Conservation (phyloP, 2,888 invertebrate species). For the Tenthredo livida region DNA sequence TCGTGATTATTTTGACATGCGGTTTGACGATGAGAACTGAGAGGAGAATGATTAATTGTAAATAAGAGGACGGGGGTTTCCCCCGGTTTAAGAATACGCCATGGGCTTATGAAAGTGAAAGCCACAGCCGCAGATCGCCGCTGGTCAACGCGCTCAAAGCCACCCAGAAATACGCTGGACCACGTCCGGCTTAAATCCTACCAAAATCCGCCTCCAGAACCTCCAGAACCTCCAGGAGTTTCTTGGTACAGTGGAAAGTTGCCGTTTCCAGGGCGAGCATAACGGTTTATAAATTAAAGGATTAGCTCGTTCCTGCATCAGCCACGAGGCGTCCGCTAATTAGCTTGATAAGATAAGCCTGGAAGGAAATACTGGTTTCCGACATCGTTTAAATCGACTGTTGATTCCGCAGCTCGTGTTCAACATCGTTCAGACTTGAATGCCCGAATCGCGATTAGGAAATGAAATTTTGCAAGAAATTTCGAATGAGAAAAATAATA, state of each 20-base stretch:
- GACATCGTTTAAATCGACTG: background rate
- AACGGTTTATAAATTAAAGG: slow-evolving; percentile 12
- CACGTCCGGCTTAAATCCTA: background rate
- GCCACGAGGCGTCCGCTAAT: background rate
- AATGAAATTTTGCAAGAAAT: background rate
- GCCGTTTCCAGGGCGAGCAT: background rate
- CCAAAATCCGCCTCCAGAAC: background rate
- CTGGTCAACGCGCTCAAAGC: background rate
- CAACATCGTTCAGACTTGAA: background rate
- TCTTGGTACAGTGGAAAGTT: background rate
- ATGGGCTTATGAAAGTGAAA: slow-evolving; percentile 42
- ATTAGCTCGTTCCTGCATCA: background rate
- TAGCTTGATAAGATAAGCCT: slow-evolving; percentile 29
- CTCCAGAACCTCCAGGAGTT: background rate
- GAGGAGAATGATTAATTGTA: slow-evolving; percentile 25
- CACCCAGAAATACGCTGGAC: slow-evolving; percentile 6
- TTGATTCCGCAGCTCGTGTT: background rate
- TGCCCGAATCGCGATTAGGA: background rate
- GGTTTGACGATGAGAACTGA: background rate
- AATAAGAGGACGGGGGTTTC: background rate
- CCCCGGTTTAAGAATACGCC: background rate
- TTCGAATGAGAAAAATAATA: background rate
- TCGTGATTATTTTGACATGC: background rate
- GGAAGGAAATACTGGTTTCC: slow-evolving; percentile 41
- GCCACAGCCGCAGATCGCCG: background rate